Base-by-base conservation (phyloP, 2,888 invertebrate genomes). In the Leistus spinibarbis region DNA sequence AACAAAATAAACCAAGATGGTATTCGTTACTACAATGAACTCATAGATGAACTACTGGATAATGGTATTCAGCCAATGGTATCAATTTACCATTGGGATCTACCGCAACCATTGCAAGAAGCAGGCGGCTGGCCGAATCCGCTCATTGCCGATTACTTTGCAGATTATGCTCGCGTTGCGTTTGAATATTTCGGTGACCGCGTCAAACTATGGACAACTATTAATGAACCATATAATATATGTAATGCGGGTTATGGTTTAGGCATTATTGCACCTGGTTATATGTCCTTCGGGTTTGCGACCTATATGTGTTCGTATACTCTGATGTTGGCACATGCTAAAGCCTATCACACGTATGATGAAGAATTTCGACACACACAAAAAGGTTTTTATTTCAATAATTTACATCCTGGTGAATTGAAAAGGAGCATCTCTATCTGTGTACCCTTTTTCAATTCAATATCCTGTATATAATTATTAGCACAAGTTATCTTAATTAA, bases 81-180 rank as follows among this genome's bases (percentile, higher is more conserved):
- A 3, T 91, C 91, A 0, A 86, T 92, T 82, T 91, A 90, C 85
- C 91, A 92, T 80, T 91, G 90, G 90, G 91, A 92, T 80, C 85
- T 91, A 74, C 54, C 16, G 13, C 19, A 54, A 57, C 5, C 57
- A 16, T 57, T 57, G 57, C 57, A 57, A 22, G 79, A 80, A 19
- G 53, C 79, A 24, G 84, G 83, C n/a, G 84, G 83, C 3, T 89
- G 88, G 88, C 82, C 81, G n/a, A 89, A 88, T 78, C 87, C 87
- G 0, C 84, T 85, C 78, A 84, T 88, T 40, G 86, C 86, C 3
- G 87, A 88, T 78, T 88, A 87, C 79, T 89, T 87, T 76, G 87
- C 85, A 79, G 88, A 88, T 78, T 89, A 87, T 77, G 88, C 88
- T 0, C 81, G 86, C 69, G 84, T 88, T 0, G 87, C 85, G 16